Evolutionary conservation across 1,140 invertebrate genomes (phyloP), one percentile per base, ranked within the genome.

Genomic region (Lepidostoma basale): DNA sequence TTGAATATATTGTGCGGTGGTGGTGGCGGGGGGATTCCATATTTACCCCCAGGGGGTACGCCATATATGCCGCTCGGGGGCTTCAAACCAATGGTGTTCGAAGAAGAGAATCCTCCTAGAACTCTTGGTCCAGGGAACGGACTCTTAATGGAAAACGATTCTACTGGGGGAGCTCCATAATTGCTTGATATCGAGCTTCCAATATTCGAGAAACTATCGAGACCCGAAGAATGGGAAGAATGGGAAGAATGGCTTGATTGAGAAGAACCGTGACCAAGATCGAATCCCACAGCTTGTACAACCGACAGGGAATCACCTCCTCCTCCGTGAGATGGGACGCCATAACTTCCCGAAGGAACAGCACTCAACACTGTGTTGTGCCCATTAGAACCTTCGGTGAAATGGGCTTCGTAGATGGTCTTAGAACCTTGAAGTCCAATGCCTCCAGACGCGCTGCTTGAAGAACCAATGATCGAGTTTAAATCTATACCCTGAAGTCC

Each of bases 51-150:
- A 59, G 84, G 82, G 16, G 85, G 83, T 1, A 84, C 76, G 33
- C 83, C 82, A 77, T 87, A 87, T 16, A 84, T 58, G 2, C 83
- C 84, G 69, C 83, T 85, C 23, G 85, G 82, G 16, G 85, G 82
- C 14, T 81, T 77, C 23, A 86, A 75, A 6, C 85, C 85, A 75
- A 83, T 83, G n/a, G 62, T 70, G n/a, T 73, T 69, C 14, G 71
- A 68, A 25, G 75, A 75, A 1, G 73, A 75, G 20, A 62, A 67
- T 49, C 74, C 73, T n/a, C 78, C 77, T 44, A 81, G 77, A 23
- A 81, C 79, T 74, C 81, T 76, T 9, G 84, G 81, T 6, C 78
- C 71, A 2, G 85, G 80, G 67, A 87, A 87, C 0, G 82, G 82
- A 10, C 82, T 83, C 62, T 75, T 79, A 0, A 78, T 69, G 1